These are phyloP conservation scores for Channa striata DNA, from an alignment of 2,797 vertebrate species.

Conservation along the genomic window DNA sequence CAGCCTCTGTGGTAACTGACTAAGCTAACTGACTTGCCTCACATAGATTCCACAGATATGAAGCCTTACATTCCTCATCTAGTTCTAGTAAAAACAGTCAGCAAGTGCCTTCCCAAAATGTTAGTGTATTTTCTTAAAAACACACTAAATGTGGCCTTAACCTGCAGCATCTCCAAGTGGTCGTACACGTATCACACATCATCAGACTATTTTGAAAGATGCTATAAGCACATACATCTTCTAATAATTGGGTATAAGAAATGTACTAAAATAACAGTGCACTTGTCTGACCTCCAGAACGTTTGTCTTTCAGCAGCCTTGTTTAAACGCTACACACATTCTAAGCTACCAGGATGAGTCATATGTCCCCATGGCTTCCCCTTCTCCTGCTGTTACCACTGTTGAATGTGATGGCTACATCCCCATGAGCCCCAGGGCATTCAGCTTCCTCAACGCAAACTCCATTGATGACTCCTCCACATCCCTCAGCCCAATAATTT, in stretches of 20 bases:
- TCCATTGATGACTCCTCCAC: slow-evolving; percentile 59
- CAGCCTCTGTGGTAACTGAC: no score
- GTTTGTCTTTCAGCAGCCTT: slow-evolving; percentile 79
- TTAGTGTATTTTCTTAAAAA: background rate
- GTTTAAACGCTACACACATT: slow-evolving; percentile 76
- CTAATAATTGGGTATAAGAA: background rate
- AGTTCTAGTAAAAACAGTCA: background rate
- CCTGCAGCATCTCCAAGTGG: no score
- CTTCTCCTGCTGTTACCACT: slow-evolving; percentile 64
- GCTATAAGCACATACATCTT: no score
- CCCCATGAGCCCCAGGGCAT: slow-evolving; percentile 90
- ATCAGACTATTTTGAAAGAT: background rate
- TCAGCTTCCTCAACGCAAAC: slow-evolving; percentile 70
- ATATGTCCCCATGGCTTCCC: slow-evolving; percentile 92
- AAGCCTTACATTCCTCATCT: background rate
- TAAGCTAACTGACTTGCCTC: no score
- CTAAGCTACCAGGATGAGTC: slow-evolving; percentile 84
- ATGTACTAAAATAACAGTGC: slow-evolving; percentile 5
- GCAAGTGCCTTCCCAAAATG: background rate
- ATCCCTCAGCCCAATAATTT: slow-evolving; percentile 67
- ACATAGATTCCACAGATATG: background rate
- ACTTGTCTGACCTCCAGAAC: slow-evolving; percentile 44
- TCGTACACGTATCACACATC: background rate
- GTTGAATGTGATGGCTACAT: slow-evolving; percentile 90
- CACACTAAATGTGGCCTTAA: no score